phyloP scores from a whole-genome alignment of 2,113 vertebrate genomes.

The Melanocharis versteri region DNA sequence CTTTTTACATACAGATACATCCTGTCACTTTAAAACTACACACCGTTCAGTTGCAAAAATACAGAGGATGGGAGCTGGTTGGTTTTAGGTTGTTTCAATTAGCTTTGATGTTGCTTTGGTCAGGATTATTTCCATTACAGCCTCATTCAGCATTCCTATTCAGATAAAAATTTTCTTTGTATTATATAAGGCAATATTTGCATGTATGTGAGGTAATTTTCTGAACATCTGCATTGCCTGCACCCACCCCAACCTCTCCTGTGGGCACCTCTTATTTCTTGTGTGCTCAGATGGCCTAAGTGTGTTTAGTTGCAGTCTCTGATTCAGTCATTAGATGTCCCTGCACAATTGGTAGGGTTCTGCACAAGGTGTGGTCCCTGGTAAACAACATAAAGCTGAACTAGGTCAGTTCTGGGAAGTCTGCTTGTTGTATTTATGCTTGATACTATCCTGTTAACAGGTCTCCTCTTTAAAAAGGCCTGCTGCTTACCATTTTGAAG shows the following conservation, averaged over 20 bases:
- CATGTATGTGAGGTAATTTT: background rate
- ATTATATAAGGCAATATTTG: background rate
- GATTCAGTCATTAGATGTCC: slow-evolving; percentile 35
- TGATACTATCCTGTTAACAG: background rate
- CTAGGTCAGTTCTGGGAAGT: background rate
- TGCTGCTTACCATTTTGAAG: background rate
- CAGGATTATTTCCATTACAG: background rate
- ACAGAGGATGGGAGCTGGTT: background rate
- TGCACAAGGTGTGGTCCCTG: background rate
- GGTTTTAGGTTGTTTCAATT: background rate
- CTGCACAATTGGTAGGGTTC: background rate
- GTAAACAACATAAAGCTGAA: background rate
- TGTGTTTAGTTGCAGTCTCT: background rate
- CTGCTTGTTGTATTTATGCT: background rate
- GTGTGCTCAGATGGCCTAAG: background rate
- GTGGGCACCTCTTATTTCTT: background rate
- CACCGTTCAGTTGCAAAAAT: background rate
- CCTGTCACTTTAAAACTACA: background rate
- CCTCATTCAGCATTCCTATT: background rate
- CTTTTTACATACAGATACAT: background rate
- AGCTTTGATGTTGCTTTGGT: background rate
- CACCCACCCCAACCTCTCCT: background rate
- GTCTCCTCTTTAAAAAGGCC: background rate
- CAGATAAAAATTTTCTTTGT: background rate
- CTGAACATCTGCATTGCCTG: background rate